Evolutionary conservation across 2,797 vertebrate species (phyloP), one percentile per base, ranked within the genome.

Genomic region (Thaleichthys pacificus): DNA sequence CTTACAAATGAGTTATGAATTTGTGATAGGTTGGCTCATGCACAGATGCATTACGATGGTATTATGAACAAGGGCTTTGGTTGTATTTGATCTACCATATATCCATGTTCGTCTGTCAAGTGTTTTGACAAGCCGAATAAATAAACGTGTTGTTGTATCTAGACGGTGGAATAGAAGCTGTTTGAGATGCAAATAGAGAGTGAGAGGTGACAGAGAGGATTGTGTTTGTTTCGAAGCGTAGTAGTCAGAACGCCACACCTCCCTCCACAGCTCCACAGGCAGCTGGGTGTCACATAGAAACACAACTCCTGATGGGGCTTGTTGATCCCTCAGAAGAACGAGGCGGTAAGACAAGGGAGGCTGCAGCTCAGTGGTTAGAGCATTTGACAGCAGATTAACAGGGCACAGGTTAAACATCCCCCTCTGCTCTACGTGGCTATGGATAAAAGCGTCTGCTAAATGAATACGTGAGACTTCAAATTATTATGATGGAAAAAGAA

Each of bases 131-230:
- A 47, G 42, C 11, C 42, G 42, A 47, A 47, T 47, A 14, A 47
- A 47, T 14, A 47, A 47, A 47, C 42, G 61, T 69, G 80, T 69
- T 84, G 82, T 86, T 87, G 85, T 69, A 79, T 58, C 71, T 76
- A 78, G 80, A 77, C 56, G 71, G 75, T 6, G 6, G 28, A 38
- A 60, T 35, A 71, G 63, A 15, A 19, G 42, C 42, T 3, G 42
- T 47, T 47, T 2, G 38, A 72, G 51, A 28, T 9, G 47, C 38
- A 28, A 32, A 58, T n/a, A 28, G 61, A 35, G 51, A 19, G 51
- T 61, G 58, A 24, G 22, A 22, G 2, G 3, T 14, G 3, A 22
- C 0, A 17, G 19, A n/a, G 1, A 56, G 51, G 51, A n/a, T 5
- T 6, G 19, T 4, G 51, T n/a, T 56, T 56, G 51, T 56, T n/a